Conservation (phyloP, 2,113 vertebrate genomes). For the Rhineura floridana region DNA sequence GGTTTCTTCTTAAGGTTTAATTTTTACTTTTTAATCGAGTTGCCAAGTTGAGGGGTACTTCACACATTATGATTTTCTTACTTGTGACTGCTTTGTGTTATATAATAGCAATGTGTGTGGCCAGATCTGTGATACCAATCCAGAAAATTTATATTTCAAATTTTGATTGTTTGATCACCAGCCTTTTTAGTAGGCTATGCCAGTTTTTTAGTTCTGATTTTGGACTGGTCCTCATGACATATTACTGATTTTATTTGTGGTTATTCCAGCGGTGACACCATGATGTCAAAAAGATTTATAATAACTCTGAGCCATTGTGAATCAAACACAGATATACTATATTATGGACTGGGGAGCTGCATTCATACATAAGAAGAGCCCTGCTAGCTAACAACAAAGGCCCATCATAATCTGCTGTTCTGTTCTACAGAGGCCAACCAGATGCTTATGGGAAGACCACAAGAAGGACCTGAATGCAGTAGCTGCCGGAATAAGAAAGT, state of each 20-base stretch:
- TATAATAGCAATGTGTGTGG: background rate
- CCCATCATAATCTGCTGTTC: too few relatives aligned
- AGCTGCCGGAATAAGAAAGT: too few relatives aligned
- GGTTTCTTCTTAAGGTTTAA: background rate
- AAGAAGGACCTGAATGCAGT: too few relatives aligned
- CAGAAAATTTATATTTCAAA: background rate
- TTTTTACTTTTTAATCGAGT: conserved; percentile 10
- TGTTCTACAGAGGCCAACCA: too few relatives aligned
- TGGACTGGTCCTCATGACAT: background rate
- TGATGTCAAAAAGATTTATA: background rate
- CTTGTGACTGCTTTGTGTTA: background rate
- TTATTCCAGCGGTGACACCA: background rate
- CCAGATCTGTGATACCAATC: background rate
- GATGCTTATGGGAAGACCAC: too few relatives aligned
- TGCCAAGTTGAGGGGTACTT: background rate
- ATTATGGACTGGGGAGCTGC: background rate
- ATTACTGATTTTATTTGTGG: background rate
- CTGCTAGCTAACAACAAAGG: too few relatives aligned
- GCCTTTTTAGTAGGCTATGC: background rate
- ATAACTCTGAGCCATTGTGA: background rate
- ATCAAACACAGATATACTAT: background rate
- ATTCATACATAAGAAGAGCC: too few relatives aligned
- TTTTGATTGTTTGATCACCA: background rate
- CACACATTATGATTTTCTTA: background rate
- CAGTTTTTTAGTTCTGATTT: background rate